phyloP scores from a whole-genome alignment of 2,797 vertebrate species.

The Hyperoplus lanceolatus region DNA sequence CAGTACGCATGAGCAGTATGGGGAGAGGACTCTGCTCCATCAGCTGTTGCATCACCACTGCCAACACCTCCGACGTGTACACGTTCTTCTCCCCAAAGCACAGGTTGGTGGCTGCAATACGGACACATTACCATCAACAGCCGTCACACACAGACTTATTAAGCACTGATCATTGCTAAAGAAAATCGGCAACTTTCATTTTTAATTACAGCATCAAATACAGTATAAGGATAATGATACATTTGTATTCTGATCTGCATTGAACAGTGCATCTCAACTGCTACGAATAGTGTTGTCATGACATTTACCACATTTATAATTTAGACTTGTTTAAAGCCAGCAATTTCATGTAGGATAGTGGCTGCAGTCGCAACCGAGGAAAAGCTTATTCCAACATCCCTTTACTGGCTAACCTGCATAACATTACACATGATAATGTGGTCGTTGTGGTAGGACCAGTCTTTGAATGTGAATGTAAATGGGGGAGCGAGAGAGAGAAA shows the following conservation, averaged over 20 bases:
- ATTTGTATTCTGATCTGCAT: not conserved
- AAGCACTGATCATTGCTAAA: not conserved
- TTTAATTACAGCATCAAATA: not conserved
- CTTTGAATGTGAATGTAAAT: not conserved
- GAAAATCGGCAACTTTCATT: not conserved
- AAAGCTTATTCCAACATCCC: not conserved
- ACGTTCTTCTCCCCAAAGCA: conserved; percentile 95
- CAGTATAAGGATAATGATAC: not conserved
- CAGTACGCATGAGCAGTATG: conserved; percentile 96
- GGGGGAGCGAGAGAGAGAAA: not conserved
- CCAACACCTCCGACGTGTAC: conserved; percentile 96
- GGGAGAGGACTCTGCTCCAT: conserved; percentile 96
- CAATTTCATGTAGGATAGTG: not conserved
- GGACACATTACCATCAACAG: not conserved
- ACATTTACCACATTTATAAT: not conserved
- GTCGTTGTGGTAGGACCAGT: not conserved
- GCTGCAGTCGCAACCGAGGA: not conserved
- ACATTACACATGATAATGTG: not conserved
- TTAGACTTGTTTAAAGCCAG: not conserved
- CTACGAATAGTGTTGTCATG: not conserved
- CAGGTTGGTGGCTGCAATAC: conserved; percentile 91
- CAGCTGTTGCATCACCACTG: conserved; percentile 98
- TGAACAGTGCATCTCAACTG: not conserved
- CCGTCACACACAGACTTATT: no score
- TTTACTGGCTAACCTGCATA: not conserved